Evolutionary conservation across 1,140 invertebrate species (phyloP).

Genomic region (Eufriesea mexicana): DNA sequence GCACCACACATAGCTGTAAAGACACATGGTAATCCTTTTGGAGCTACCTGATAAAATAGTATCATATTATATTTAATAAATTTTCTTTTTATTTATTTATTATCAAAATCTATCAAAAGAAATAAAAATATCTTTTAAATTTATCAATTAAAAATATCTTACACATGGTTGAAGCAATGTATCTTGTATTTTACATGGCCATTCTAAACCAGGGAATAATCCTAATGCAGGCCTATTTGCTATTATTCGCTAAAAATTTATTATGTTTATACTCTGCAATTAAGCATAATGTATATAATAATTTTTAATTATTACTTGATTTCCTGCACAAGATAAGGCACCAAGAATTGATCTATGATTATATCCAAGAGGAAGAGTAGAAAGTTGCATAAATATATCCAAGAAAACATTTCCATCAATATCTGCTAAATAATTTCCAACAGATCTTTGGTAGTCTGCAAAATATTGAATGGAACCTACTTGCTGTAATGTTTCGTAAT

Average conservation of each 20-base stretch:
- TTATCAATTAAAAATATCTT: conserved; percentile 16
- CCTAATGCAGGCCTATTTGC: conserved; percentile 49
- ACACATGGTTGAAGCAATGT: conserved; percentile 48
- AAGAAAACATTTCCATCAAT: conserved; percentile 49
- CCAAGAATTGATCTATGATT: conserved; percentile 31
- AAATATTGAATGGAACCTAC: conserved; percentile 42
- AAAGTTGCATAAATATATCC: conserved; percentile 43
- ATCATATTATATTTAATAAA: background rate
- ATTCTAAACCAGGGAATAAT: conserved; percentile 38
- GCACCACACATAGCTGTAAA: conserved; percentile 34
- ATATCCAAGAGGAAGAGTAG: conserved; percentile 28
- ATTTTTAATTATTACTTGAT: conserved; percentile 25
- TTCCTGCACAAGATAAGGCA: conserved; percentile 20
- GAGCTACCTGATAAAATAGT: conserved; percentile 34
- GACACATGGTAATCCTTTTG: conserved; percentile 42
- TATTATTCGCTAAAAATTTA: conserved; percentile 35
- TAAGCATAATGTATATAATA: background rate
- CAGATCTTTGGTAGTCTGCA: conserved; percentile 40
- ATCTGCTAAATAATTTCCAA: conserved; percentile 49
- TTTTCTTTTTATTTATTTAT: background rate
- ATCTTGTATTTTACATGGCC: conserved; percentile 40
- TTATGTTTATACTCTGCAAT: background rate
- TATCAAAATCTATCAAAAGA: background rate
- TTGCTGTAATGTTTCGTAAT: conserved; percentile 36
- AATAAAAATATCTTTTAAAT: background rate